phyloP scores from a whole-genome alignment of 2,888 invertebrate species.

The Brachylomia viminalis region DNA sequence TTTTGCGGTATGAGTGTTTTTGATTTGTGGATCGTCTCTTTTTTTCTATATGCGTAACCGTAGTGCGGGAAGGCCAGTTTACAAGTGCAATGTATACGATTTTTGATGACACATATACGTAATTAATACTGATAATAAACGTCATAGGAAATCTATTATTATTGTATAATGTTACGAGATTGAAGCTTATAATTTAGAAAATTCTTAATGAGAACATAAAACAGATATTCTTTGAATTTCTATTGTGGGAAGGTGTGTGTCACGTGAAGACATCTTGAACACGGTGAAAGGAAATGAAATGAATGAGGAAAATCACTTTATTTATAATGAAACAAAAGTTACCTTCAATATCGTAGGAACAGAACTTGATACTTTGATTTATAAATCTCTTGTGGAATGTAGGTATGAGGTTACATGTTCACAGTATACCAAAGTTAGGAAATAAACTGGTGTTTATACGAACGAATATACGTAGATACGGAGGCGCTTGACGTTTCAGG shows the following conservation, averaged over 20 bases:
- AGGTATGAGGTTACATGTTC: constrained; percentile 81
- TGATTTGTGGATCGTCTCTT: constrained; percentile 82
- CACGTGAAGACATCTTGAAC: constrained; percentile 78
- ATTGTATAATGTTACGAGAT: constrained; percentile 88
- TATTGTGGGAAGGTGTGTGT: constrained; percentile 79
- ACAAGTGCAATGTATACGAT: constrained; percentile 91
- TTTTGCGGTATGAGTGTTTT: constrained; percentile 81
- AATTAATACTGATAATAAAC: constrained; percentile 88
- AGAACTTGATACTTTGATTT: constrained; percentile 71
- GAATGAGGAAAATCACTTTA: constrained; percentile 77
- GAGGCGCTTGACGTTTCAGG: constrained; percentile 67
- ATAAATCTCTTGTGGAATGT: constrained; percentile 79
- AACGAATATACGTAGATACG: constrained; percentile 70
- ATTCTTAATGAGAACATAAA: constrained; percentile 76
- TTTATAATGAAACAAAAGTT: constrained; percentile 87
- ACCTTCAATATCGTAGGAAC: constrained; percentile 86
- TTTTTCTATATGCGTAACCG: constrained; percentile 75
- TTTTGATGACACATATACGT: constrained; percentile 90
- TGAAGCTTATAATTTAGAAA: constrained; percentile 84
- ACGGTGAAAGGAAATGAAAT: constrained; percentile 71
- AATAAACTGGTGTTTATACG: constrained; percentile 83
- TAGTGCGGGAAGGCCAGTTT: constrained; percentile 89
- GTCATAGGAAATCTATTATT: constrained; percentile 87
- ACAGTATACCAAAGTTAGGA: constrained; percentile 91
- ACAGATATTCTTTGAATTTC: constrained; percentile 83